Base-by-base conservation (phyloP, 2,797 vertebrate genomes). In the Bovichtus diacanthus region DNA sequence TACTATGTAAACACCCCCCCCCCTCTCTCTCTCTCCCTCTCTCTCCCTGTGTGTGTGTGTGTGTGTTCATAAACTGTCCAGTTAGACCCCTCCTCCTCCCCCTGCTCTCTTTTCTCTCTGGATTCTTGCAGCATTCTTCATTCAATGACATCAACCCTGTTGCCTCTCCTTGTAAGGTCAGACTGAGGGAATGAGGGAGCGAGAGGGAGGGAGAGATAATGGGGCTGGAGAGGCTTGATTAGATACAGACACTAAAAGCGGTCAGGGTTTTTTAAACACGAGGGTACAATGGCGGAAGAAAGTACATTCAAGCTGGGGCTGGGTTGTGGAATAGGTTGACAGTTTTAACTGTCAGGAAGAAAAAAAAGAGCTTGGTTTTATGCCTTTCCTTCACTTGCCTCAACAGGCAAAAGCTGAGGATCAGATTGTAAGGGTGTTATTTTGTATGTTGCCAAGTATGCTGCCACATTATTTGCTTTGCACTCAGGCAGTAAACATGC, bases 101-200 rank as follows among this genome's bases (percentile, higher is more conserved):
- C 51, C 47, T 58, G 21, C 76, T 75, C 84, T 68, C 76, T 61
- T 82, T 84, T 92, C 92, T 90, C 79, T 87, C 87, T 90, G 94
- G 87, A 95, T 95, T 95, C 94, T 94, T 95, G 90, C 89, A 93
- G 94, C 95, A 95, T 96, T 95, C 94, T 95, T 96, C 94, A 94
- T 92, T 92, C 90, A 90, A 94, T 96, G 95, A 96, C 95, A 96
- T 96, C 95, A 96, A 94, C 94, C 87, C 93, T 84, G 91, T 92
- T 94, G 93, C 94, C 92, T 96, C 94, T 94, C 95, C 95, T 95
- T 96, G 94, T 96, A 96, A 95, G 95, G 95, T 94, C 94, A 96
- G 94, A 92, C 89, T 25, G 86, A 90, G 93, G 89, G 92, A 94
- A 82, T 82, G 84, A 93, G 89, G 81, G 84, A 92, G 86, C 78